Evolutionary conservation across 1,140 invertebrate genomes (phyloP).

Genomic region (Cyclargus thomasi): DNA sequence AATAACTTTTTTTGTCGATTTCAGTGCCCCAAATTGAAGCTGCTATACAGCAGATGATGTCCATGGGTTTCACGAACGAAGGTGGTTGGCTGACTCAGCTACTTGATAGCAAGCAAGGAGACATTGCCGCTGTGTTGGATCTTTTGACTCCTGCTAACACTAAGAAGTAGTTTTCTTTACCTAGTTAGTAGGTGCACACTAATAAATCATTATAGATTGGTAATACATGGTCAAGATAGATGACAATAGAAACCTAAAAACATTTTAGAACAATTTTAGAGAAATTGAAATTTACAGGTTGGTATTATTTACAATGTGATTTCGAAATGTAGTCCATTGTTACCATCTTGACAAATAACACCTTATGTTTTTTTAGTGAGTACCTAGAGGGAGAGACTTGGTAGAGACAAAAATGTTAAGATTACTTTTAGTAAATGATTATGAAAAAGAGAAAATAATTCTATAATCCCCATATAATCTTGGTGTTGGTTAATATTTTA

Average conservation of each 20-base stretch:
- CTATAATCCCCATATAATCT: neutral
- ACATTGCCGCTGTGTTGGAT: constrained; percentile 84
- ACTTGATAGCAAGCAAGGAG: constrained; percentile 77
- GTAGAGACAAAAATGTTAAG: too few relatives aligned
- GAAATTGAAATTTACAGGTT: too few relatives aligned
- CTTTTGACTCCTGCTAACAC: constrained; percentile 60
- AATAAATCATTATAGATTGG: neutral
- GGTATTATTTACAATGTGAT: too few relatives aligned
- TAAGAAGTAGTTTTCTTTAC: constrained; percentile 35
- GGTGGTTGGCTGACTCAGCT: constrained; percentile 76
- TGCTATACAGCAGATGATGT: constrained; percentile 81
- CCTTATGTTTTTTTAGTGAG: too few relatives aligned
- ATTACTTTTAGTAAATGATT: neutral
- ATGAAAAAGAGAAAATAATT: neutral
- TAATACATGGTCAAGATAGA: too few relatives aligned
- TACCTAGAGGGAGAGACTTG: too few relatives aligned
- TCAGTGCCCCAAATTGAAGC: constrained; percentile 78
- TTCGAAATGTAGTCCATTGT: too few relatives aligned
- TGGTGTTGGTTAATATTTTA: neutral
- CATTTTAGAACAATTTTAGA: too few relatives aligned
- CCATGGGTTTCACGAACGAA: constrained; percentile 90
- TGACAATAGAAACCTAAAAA: too few relatives aligned
- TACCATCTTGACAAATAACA: too few relatives aligned
- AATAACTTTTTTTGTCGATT: constrained; percentile 33
- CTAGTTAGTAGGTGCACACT: too few relatives aligned